Base-by-base conservation (phyloP, 1,140 invertebrate genomes). In the Argopecten irradians region DNA sequence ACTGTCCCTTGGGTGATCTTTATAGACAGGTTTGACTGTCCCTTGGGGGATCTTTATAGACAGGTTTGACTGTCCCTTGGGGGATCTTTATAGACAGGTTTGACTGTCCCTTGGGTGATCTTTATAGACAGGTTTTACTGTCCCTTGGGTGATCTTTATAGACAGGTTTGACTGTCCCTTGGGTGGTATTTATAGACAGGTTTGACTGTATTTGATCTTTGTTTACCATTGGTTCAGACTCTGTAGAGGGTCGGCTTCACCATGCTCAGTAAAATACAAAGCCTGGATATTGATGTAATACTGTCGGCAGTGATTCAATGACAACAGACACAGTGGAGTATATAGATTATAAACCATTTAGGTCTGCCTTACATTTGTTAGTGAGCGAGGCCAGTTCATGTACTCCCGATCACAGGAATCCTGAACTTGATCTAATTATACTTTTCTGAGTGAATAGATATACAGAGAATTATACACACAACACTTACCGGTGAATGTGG, bases 381-480 rank as follows among this genome's bases (percentile, higher is more conserved):
- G 8, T 71, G 55, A 28, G 55, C 28, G 55, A 71, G 55, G 16
- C 5, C 11, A 16, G 16, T 71, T 11, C 22, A 11, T 13, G 22
- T n/a, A n/a, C n/a, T 8, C 3, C n/a, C n/a, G 55, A 71, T 71
- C 55, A 5, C 14, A n/a, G 55, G 55, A 71, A 71, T 71, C 28
- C 55, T 28, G 55, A 16, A 71, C 55, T 28, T 71, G 22, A 71
- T 71, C 55, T 71, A 71, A 71, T 28, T 71, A 71, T 71, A 71
- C 55, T 71, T 71, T 71, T 71, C 55, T 16, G 28, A 71, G 55
- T 71, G 55, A 71, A 71, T 71, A 71, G 55, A 71, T 71, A 71
- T n/a, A 71, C n/a, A 71, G n/a, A 71, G 55, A 71, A 16, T 71
- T n/a, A 71, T 71, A 71, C 55, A n/a, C n/a, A 71, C 55, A n/a